Conservation (phyloP, 1,140 invertebrate genomes). For the Drosophila nebulosa region DNA sequence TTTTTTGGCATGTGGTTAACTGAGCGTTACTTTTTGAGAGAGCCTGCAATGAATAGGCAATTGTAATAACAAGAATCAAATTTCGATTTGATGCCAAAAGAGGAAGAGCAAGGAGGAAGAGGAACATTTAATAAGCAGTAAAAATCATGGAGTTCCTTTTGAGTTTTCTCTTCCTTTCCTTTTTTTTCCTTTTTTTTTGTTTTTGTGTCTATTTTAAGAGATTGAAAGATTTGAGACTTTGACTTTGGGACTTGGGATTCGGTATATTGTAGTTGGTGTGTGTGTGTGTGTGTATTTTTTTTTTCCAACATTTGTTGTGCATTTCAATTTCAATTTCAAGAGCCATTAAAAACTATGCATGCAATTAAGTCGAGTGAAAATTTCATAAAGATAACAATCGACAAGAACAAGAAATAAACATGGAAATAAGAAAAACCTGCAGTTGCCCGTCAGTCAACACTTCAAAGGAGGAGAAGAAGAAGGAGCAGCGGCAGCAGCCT, state of each 20-base stretch:
- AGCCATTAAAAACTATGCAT: constrained; percentile 76
- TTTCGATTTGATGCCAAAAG: neutral
- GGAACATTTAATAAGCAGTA: constrained; percentile 70
- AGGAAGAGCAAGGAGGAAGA: neutral
- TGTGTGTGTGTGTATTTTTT: neutral
- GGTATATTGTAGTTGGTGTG: no score
- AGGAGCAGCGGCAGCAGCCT: neutral
- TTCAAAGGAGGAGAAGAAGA: constrained; percentile 65
- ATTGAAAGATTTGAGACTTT: constrained; percentile 14
- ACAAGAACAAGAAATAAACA: constrained; percentile 78
- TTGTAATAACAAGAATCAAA: neutral
- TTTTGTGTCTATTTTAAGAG: constrained; percentile 25
- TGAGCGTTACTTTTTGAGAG: constrained; percentile 14
- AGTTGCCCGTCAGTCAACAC: constrained; percentile 65
- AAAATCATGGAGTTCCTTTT: no score
- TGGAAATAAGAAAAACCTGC: constrained; percentile 46
- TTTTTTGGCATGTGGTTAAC: constrained; percentile 16
- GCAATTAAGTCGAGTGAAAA: constrained; percentile 78
- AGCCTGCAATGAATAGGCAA: constrained; percentile 38
- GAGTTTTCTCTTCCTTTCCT: neutral
- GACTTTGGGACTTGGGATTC: neutral
- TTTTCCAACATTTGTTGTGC: neutral
- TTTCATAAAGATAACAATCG: constrained; percentile 79
- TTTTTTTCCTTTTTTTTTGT: constrained; percentile 30
- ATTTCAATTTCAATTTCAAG: constrained; percentile 67